These are phyloP conservation scores for Sapayoa aenigma DNA, from an alignment of 2,113 vertebrate species.

Conservation along the genomic window DNA sequence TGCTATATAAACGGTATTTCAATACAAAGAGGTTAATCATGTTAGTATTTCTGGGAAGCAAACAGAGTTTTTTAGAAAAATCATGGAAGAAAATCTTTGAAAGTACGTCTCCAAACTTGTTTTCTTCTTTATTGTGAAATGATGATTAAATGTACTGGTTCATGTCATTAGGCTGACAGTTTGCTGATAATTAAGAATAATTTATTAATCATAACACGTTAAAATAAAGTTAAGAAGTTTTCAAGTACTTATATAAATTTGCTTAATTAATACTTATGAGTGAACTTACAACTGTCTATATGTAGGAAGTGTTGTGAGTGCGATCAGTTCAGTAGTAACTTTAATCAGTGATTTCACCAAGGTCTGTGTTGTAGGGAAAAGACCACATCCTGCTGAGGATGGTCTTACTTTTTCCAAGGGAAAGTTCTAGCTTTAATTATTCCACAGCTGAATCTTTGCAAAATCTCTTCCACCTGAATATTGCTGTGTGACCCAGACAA, in stretches of 20 bases:
- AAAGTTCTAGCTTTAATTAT: background rate
- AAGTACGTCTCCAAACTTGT: background rate
- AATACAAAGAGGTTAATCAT: background rate
- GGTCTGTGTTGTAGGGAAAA: background rate
- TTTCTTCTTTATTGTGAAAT: background rate
- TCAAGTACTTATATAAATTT: background rate
- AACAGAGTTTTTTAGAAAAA: background rate
- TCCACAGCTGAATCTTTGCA: background rate
- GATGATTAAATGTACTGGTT: background rate
- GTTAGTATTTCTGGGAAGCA: background rate
- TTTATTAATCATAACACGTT: background rate
- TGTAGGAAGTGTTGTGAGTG: background rate
- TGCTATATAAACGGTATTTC: background rate
- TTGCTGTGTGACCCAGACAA: background rate
- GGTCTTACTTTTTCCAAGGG: background rate
- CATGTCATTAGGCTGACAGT: background rate
- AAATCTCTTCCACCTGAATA: background rate
- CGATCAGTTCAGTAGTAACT: background rate
- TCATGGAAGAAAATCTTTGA: background rate
- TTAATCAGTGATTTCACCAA: background rate
- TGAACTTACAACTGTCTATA: background rate
- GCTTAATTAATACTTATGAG: background rate
- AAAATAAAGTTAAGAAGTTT: background rate
- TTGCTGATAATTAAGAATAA: slow-evolving; percentile 10
- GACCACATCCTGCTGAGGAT: background rate